Percentiles rank a stretch among this genome's conserved stretches.
Evolutionary conservation across 2,797 vertebrate genomes (phyloP).

Genomic region (Microctenopoma steveboyesi): DNA sequence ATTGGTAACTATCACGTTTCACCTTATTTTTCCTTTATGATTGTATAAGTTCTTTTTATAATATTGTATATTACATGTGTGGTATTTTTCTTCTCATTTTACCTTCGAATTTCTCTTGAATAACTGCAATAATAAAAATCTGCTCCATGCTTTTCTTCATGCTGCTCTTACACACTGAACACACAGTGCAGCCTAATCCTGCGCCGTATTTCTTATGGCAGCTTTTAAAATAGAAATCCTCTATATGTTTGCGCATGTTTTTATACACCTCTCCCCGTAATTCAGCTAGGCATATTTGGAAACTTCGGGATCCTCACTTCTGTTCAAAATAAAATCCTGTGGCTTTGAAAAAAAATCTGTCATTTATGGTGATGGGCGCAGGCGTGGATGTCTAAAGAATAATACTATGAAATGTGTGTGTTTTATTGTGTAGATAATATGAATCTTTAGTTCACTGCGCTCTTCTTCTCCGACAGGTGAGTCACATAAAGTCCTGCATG

Average conservation of each 20-base stretch:
- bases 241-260: slow-evolving; percentile 32
- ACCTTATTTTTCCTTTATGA: too few relatives aligned
- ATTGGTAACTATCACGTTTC: too few relatives aligned
- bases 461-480: slow-evolving; percentile 35
- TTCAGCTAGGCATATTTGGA: slow-evolving; percentile 44
- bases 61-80: too few relatives aligned
- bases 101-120: neutral
- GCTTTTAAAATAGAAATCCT: slow-evolving; percentile 13
- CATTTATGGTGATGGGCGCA: neutral
- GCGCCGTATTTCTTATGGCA: slow-evolving; percentile 2
- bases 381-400: slow-evolving; percentile 5
- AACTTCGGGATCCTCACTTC: slow-evolving; percentile 27
- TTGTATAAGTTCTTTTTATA: too few relatives aligned
- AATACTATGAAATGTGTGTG: too few relatives aligned
- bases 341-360: slow-evolving; percentile 10
- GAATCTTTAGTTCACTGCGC: neutral
- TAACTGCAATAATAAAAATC: neutral
- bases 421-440: slow-evolving; percentile 23
- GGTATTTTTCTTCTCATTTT: too few relatives aligned
- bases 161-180: neutral
- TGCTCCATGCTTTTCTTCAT: neutral
- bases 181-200: neutral
- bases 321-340: slow-evolving; percentile 35
- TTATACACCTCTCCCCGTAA: slow-evolving; percentile 39
- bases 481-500: slow-evolving; percentile 29